These are phyloP conservation scores for Nasonovia ribisnigri DNA, from an alignment of 2,888 invertebrate species.

Conservation along the genomic window DNA sequence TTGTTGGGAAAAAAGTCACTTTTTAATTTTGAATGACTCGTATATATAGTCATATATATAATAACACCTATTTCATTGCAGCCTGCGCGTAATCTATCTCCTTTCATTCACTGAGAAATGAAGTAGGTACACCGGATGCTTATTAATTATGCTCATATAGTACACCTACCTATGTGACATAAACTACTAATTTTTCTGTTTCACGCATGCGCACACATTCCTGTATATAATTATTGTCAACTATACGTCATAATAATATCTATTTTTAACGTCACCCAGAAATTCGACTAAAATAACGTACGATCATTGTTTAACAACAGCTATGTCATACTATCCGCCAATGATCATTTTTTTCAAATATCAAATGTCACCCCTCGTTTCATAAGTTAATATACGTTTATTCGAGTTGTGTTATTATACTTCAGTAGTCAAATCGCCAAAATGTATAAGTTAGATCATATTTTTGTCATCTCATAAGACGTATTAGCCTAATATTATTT, in stretches of 20 bases:
- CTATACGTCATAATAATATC: background rate
- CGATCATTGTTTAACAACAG: background rate
- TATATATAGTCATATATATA: background rate
- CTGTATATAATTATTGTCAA: background rate
- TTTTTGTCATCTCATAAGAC: background rate
- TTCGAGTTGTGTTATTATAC: background rate
- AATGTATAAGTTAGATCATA: too few relatives aligned
- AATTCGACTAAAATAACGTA: background rate
- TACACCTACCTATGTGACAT: background rate
- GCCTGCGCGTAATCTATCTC: background rate
- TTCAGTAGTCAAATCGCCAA: background rate
- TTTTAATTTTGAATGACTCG: constrained; percentile 11
- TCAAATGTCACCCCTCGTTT: background rate
- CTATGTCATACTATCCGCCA: background rate
- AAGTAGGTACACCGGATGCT: constrained; percentile 9
- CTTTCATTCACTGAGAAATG: background rate
- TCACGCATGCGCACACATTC: background rate
- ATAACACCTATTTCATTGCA: background rate
- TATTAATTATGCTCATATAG: background rate
- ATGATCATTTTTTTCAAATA: background rate
- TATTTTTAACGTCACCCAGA: background rate
- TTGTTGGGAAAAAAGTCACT: constrained; percentile 1
- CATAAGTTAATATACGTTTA: background rate
- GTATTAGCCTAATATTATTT: background rate
- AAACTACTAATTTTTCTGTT: background rate